These are phyloP conservation scores for Itoplectis maculator DNA, from an alignment of 2,888 invertebrate genomes.

Conservation along the genomic window DNA sequence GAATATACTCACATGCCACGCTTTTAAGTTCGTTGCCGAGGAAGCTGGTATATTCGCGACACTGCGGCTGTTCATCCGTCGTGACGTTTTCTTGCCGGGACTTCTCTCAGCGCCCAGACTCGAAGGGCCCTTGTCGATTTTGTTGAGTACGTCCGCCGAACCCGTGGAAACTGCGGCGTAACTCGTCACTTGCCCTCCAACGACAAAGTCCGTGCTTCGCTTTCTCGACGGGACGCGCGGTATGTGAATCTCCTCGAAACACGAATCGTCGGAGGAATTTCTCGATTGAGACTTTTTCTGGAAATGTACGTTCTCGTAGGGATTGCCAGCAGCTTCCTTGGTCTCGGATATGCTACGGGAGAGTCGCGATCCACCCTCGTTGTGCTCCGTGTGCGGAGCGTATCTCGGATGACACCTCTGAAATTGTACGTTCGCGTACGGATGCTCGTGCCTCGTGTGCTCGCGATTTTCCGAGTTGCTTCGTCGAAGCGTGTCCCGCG, in stretches of 20 bases:
- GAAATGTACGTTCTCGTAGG: slow-evolving; percentile 77
- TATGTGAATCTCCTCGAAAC: slow-evolving; percentile 80
- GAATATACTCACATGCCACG: slow-evolving; percentile 77
- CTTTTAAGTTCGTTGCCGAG: slow-evolving; percentile 72
- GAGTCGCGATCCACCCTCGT: slow-evolving; percentile 40
- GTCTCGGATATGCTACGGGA: slow-evolving; percentile 78
- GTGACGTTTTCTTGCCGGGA: slow-evolving; percentile 74
- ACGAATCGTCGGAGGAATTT: slow-evolving; percentile 71
- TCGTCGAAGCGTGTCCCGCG: slow-evolving; percentile 72
- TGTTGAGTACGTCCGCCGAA: slow-evolving; percentile 67
- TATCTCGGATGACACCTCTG: slow-evolving; percentile 71
- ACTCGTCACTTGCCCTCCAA: slow-evolving; percentile 79
- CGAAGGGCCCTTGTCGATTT: slow-evolving; percentile 75
- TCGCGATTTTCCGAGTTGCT: slow-evolving; percentile 80
- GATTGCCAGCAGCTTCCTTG: slow-evolving; percentile 70
- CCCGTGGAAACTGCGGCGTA: slow-evolving; percentile 68
- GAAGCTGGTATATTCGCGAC: slow-evolving; percentile 80
- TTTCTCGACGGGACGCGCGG: slow-evolving; percentile 79
- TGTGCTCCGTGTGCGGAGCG: slow-evolving; percentile 14
- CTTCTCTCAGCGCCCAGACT: slow-evolving; percentile 76
- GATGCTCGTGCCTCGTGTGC: slow-evolving; percentile 69
- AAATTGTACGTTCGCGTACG: slow-evolving; percentile 78
- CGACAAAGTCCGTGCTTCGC: slow-evolving; percentile 78
- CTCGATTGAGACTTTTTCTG: slow-evolving; percentile 68
- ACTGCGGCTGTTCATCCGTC: slow-evolving; percentile 78